Evolutionary conservation across 2,113 vertebrate species (phyloP), one percentile per base, ranked within the genome.

Genomic region (Dryoscopus gambensis): DNA sequence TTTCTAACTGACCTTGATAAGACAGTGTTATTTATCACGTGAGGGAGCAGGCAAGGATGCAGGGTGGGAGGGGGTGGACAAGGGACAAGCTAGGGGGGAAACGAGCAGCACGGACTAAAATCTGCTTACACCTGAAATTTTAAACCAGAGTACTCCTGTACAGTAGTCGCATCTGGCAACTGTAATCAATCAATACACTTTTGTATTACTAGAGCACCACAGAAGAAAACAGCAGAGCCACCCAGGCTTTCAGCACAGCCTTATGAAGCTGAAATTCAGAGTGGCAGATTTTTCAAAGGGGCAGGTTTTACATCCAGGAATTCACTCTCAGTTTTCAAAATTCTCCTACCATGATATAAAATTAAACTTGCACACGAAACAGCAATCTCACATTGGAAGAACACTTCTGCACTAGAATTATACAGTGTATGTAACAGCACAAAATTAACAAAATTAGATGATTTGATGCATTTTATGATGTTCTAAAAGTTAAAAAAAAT

Each of bases 1-100:
- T 98, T 98, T 97, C 97, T 91, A 68, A 97, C 94, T 98, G 98
- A 98, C 98, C 98, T 98, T 98, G 98, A 97, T 98, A 97, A 98
- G 98, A 94, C 96, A 97, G 97, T 65, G 97, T 97, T 98, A 98
- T 98, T 98, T 98, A 98, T 98, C 98, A 98, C 91, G 76, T 98
- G 97, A 96, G 97, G 93, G 96, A 97, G 88, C 47, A 93, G 92
- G 96, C 87, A 68, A 94, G 95, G 97, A 97, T 96, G 96, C 62
- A 31, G 11, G 46, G 49, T 83, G 89, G 92, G 87, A 97, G 77
- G 70, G 84, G 74, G 87, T 2, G 12, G 77, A 89, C 64, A 64
- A 91, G 93, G 96, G 95, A 92, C 11, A 13, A 95, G 75, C 92
- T 77, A 49, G 73, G 85, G 96, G 77, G 71, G 35, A 95, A 80